A percentile compares a stretch with the other conserved stretches of the same genome.
Evolutionary conservation across 2,113 vertebrate genomes (phyloP).

Genomic region (Pterocles orientalis): DNA sequence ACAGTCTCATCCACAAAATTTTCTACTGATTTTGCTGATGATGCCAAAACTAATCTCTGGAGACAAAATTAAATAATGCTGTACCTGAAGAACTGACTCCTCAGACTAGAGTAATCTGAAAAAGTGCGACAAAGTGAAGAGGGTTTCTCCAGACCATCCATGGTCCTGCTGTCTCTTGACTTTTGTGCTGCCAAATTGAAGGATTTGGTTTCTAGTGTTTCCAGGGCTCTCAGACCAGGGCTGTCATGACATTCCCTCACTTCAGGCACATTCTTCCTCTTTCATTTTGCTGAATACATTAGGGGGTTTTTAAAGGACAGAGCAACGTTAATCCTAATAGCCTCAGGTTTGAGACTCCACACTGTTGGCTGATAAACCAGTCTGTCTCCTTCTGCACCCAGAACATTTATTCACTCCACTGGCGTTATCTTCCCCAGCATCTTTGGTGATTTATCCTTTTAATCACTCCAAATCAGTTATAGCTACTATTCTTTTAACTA

Average conservation of each 20-base stretch:
- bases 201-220: not conserved
- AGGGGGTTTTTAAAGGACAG: constrained; percentile 48
- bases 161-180: not conserved
- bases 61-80: not conserved
- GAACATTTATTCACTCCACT: constrained; percentile 45
- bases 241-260: constrained; percentile 7
- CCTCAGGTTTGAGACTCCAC: constrained; percentile 38
- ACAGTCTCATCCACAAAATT: not conserved
- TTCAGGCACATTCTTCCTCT: constrained; percentile 36
- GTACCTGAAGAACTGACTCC: not conserved
- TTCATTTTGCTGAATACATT: constrained; percentile 36
- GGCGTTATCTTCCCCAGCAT: constrained; percentile 38
- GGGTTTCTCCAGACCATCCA: not conserved
- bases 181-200: not conserved
- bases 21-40: not conserved
- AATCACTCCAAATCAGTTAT: constrained; percentile 46
- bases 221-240: not conserved
- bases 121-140: not conserved
- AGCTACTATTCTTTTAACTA: constrained; percentile 46
- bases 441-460: constrained; percentile 43
- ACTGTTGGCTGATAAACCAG: constrained; percentile 58
- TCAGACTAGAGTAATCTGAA: not conserved
- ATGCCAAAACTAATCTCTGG: not conserved
- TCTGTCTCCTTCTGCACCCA: constrained; percentile 47
- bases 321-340: constrained; percentile 34